Evolutionary conservation across 2,113 vertebrate species (phyloP), one percentile per base, ranked within the genome.

Genomic region (Mastomys coucha): DNA sequence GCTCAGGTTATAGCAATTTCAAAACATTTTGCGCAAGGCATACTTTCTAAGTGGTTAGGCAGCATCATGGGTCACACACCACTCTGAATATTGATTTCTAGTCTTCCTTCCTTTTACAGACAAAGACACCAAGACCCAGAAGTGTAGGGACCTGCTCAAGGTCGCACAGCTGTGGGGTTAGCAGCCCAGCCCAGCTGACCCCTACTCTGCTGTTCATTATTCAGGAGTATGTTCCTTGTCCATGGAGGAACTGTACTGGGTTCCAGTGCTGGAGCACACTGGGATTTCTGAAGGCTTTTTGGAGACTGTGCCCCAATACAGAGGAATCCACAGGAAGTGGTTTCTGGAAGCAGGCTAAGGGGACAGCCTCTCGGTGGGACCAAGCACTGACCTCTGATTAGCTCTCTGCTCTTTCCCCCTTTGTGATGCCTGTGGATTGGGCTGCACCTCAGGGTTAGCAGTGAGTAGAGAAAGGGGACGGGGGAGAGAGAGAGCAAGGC

Each of bases 61-160:
- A 5, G 85, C 92, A 69, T 24, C 53, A 63, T 2, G 2, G 49
- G n/a, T 2, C 33, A 70, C 2, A 42, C 1, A 9, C 51, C 24
- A 39, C 31, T 94, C 39, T 20, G 70, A 56, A 93, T 51, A 77
- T 2, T 76, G 36, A 10, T 86, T 67, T 92, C 75, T 78, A 36
- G n/a, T 67, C 26, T 72, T 90, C 24, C 33, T 11, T 63, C 39
- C 33, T 91, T 88, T 96, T 94, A 88, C 33, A 72, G 42, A 85
- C 24, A 53, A 78, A 80, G 31, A 88, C 51, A 49, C 31, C 36
- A 36, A 86, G 80, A 26, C n/a, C 76, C 77, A 89, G 93, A 92
- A 39, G 53, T 28, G 2, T 7, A 84, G 89, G 60, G 42, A 69
- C 45, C 78, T 49, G 53, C 60, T n/a, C 51, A 13, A 56, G 33